Percentiles rank a stretch among this genome's conserved stretches.
These are phyloP conservation scores for Calliphora vicina DNA, from an alignment of 1,140 invertebrate species.

Conservation along the genomic window DNA sequence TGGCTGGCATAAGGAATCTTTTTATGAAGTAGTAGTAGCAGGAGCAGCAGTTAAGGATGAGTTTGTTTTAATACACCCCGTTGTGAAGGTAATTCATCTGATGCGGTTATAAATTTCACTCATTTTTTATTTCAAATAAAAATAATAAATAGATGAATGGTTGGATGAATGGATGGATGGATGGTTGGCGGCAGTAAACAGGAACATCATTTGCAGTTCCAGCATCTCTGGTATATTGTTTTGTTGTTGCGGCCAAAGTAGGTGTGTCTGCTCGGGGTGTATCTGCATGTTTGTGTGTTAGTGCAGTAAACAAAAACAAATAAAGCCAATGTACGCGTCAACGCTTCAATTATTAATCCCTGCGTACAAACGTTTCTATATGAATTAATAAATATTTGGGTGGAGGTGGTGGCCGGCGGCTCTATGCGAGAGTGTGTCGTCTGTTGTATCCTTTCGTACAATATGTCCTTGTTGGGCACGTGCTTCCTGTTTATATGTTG, in stretches of 20 bases:
- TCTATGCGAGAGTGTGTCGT: background rate
- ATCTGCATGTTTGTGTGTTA: background rate
- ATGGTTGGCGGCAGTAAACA: background rate
- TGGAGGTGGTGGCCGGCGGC: background rate
- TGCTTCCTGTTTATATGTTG: conserved; percentile 7
- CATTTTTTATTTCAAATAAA: conserved; percentile 40
- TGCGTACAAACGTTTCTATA: background rate
- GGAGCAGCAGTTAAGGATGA: background rate
- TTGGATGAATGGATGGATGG: background rate
- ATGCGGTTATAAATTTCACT: conserved; percentile 62
- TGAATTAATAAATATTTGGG: background rate
- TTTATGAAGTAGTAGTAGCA: no score
- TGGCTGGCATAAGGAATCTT: background rate
- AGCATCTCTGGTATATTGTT: background rate
- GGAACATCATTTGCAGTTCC: conserved; percentile 57
- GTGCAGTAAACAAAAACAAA: conserved; percentile 27
- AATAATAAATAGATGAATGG: background rate
- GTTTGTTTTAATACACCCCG: conserved; percentile 45
- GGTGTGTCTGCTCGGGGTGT: conserved; percentile 4
- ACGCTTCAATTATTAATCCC: conserved; percentile 28
- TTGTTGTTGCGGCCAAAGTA: conserved; percentile 26
- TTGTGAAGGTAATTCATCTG: conserved; percentile 41
- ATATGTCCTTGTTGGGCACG: conserved; percentile 36
- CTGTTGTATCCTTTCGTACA: background rate
- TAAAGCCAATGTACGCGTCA: conserved; percentile 31